Evolutionary conservation across 2,888 invertebrate species (phyloP).

Genomic region (Resseliella maxima): DNA sequence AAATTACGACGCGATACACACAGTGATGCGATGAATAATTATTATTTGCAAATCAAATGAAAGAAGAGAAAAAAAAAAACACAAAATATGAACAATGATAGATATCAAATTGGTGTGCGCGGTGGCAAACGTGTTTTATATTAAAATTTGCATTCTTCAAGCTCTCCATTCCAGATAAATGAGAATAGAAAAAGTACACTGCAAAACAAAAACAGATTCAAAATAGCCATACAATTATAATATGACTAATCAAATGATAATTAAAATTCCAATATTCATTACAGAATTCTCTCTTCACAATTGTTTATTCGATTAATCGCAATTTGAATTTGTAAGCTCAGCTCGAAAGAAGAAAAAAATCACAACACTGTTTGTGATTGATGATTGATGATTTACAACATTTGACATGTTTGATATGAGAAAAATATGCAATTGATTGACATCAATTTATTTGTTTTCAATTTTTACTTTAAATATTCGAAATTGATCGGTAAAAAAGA

Average conservation of each 20-base stretch:
- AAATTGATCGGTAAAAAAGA: too few species aligned
- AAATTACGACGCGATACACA: slow-evolving; percentile 2
- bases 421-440: too few species aligned
- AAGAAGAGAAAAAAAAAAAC: background rate
- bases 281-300: background rate
- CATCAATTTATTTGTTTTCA: too few species aligned
- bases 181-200: background rate
- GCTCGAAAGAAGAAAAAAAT: too few species aligned
- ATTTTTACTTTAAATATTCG: too few species aligned
- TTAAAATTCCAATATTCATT: slow-evolving; percentile 19
- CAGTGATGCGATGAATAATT: slow-evolving; percentile 7
- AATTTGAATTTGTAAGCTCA: background rate
- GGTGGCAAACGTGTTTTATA: background rate
- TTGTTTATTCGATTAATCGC: too few species aligned
- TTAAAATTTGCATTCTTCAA: background rate
- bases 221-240: background rate
- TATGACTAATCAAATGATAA: slow-evolving; percentile 1
- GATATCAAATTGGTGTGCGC: too few species aligned
- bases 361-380: too few species aligned
- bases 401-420: too few species aligned
- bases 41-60: background rate
- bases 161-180: background rate
- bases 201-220: background rate
- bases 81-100: background rate
- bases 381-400: too few species aligned